Conservation (phyloP, 37 sponge, comb jelly and placozoan genomes). For the Hormiphora californensis region DNA sequence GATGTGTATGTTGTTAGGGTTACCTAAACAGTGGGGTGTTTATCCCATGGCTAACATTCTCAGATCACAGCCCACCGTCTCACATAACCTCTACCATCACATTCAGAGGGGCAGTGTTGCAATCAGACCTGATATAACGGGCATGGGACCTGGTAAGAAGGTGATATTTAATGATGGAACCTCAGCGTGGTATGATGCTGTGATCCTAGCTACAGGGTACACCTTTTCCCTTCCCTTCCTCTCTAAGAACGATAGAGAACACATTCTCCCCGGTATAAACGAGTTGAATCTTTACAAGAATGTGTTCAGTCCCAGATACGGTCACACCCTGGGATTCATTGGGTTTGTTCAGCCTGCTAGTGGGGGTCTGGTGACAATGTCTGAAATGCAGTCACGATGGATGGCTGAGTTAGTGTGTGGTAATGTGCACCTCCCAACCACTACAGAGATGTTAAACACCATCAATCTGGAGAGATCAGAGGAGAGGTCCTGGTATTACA, state of each 20-base stretch:
- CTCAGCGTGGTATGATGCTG: neutral
- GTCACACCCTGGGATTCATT: slow-evolving; percentile 73
- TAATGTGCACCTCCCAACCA: slow-evolving; percentile 55
- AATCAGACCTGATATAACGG: slow-evolving; percentile 25
- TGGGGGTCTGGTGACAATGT: slow-evolving; percentile 62
- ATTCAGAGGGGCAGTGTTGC: slow-evolving; percentile 5
- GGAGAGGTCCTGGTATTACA: slow-evolving; percentile 48
- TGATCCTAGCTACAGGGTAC: slow-evolving; percentile 41
- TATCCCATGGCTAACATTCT: slow-evolving; percentile 26
- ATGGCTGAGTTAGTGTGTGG: slow-evolving; percentile 67
- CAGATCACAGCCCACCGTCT: slow-evolving; percentile 47
- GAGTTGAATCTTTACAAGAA: slow-evolving; percentile 69
- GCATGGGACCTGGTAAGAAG: slow-evolving; percentile 44
- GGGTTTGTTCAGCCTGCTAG: slow-evolving; percentile 77
- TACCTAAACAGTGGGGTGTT: slow-evolving; percentile 42
- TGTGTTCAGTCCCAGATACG: slow-evolving; percentile 66
- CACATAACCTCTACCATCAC: slow-evolving; percentile 33
- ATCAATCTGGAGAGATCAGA: slow-evolving; percentile 51
- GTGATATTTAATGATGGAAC: slow-evolving; percentile 32
- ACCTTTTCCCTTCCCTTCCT: slow-evolving; percentile 60
- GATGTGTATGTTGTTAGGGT: neutral
- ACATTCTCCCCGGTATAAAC: slow-evolving; percentile 34
- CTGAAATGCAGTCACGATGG: slow-evolving; percentile 84
- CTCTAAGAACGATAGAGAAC: slow-evolving; percentile 57
- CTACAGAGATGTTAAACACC: slow-evolving; percentile 56